Conservation (phyloP, 2,113 vertebrate genomes). For the Takifugu bimaculatus region DNA sequence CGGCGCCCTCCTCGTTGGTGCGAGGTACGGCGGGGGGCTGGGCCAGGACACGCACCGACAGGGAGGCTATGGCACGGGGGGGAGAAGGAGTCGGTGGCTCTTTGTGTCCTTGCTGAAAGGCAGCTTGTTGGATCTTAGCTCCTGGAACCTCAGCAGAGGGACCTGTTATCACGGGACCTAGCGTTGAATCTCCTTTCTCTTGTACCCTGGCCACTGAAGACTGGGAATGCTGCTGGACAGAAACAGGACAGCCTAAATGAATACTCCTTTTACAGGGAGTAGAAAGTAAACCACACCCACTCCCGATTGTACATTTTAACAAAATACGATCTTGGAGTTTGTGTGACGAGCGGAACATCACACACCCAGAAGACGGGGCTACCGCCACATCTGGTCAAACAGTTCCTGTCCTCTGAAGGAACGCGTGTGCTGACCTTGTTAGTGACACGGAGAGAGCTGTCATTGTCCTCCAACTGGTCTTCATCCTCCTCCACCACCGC, state of each 20-base stretch:
- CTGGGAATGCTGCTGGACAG: constrained; percentile 48
- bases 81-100: constrained; percentile 71
- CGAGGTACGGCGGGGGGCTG: constrained; percentile 60
- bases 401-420: neutral
- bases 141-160: constrained; percentile 50
- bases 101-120: constrained; percentile 58
- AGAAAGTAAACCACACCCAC: neutral
- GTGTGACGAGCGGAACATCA: no score
- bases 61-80: constrained; percentile 73
- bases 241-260: neutral
- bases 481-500: constrained; percentile 68
- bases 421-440: constrained; percentile 62
- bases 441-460: constrained; percentile 52
- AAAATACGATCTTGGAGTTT: no score
- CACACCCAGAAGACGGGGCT: no score
- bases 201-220: constrained; percentile 35
- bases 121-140: constrained; percentile 58
- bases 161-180: constrained; percentile 27
- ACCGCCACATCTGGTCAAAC: no score
- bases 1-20: constrained; percentile 64
- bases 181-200: constrained; percentile 27
- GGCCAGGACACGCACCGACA: constrained; percentile 75
- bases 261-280: neutral
- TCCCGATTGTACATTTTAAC: no score
- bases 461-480: constrained; percentile 66